Evolutionary conservation across 1,140 invertebrate genomes (phyloP).

Genomic region (Brachionus manjavacas): DNA sequence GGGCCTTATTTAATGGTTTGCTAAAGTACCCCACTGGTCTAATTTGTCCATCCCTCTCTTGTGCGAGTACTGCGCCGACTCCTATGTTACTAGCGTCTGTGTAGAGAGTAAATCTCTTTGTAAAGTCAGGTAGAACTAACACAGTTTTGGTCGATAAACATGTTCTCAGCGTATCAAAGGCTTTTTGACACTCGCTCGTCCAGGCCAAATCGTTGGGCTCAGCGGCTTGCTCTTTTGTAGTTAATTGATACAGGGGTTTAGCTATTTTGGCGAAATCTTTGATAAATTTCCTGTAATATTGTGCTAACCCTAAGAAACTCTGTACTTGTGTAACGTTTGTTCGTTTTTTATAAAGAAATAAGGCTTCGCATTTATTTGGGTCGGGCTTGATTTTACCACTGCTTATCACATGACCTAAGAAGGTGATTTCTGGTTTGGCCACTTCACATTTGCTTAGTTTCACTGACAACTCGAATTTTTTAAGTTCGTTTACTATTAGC

Average conservation of each 20-base stretch:
- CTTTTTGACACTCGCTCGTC: constrained; percentile 47
- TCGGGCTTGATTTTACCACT: not conserved
- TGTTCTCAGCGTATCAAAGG: constrained; percentile 50
- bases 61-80: constrained; percentile 55
- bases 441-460: not conserved
- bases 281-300: constrained; percentile 54
- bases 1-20: constrained; percentile 13
- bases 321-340: not conserved
- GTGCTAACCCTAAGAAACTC: too few species aligned
- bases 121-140: constrained; percentile 47
- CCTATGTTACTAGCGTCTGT: constrained; percentile 56
- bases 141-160: constrained; percentile 42
- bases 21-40: constrained; percentile 12
- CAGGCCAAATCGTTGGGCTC: constrained; percentile 46
- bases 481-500: not conserved
- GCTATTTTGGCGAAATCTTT: constrained; percentile 54
- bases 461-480: not conserved
- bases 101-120: constrained; percentile 51
- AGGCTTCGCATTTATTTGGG: not conserved
- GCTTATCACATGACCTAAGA: not conserved
- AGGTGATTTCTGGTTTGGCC: not conserved
- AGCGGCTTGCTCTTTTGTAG: constrained; percentile 46
- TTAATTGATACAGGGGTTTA: constrained; percentile 49
- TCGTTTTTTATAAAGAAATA: not conserved
- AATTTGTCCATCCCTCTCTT: constrained; percentile 43